Percentiles rank a stretch among this genome's conserved stretches.
Conservation (phyloP, 2,888 invertebrate species). For the Tachina fera region DNA sequence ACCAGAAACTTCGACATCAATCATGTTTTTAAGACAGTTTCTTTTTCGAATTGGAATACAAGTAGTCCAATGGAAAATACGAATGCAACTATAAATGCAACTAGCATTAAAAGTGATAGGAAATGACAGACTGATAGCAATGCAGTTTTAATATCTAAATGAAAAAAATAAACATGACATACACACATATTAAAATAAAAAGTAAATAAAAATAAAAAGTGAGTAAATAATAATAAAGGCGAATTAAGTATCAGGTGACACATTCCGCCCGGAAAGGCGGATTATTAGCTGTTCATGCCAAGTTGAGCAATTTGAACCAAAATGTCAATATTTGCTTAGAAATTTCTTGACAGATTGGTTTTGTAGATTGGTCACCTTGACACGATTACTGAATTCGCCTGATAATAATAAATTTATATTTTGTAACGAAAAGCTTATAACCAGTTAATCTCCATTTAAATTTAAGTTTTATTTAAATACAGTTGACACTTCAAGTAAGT, state of each 20-base stretch:
- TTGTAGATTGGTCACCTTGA: no score
- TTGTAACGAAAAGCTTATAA: not conserved
- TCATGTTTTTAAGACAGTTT: slow-evolving; percentile 6
- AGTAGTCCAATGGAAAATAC: slow-evolving; percentile 38
- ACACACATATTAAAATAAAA: no score
- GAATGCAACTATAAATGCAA: slow-evolving; percentile 44
- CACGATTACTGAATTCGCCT: no score
- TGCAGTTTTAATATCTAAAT: slow-evolving; percentile 60
- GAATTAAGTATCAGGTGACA: no score
- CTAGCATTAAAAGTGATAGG: slow-evolving; percentile 43
- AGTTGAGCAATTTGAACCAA: no score
- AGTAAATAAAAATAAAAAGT: slow-evolving; percentile 24
- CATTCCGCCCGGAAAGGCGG: no score
- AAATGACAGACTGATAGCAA: slow-evolving; percentile 49
- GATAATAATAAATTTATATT: not conserved
- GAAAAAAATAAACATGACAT: slow-evolving; percentile 4
- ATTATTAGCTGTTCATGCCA: no score
- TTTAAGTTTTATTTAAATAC: no score
- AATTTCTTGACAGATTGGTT: no score
- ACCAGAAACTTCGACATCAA: slow-evolving; percentile 27
- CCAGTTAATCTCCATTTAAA: not conserved
- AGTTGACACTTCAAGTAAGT: no score
- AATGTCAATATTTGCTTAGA: no score
- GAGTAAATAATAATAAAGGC: slow-evolving; percentile 7
- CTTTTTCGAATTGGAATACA: slow-evolving; percentile 14